phyloP scores from a whole-genome alignment of 2,113 vertebrate species.

The Hyaena hyaena region DNA sequence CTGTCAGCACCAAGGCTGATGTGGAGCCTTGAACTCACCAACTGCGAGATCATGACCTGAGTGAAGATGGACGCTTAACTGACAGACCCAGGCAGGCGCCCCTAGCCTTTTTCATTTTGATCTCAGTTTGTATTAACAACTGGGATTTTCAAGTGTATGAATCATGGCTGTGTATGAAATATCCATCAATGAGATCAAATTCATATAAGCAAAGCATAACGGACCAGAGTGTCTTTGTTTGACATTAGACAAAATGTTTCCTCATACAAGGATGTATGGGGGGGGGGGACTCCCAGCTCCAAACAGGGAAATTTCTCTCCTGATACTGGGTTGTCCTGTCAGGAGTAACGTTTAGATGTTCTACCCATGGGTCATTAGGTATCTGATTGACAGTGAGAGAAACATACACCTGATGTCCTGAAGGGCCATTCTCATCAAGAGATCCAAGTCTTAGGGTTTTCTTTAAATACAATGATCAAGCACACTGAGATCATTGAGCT shows the following conservation, averaged over 20 bases:
- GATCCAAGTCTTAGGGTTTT: slow-evolving; percentile 96
- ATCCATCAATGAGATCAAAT: slow-evolving; percentile 90
- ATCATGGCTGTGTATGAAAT: slow-evolving; percentile 93
- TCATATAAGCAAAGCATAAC: slow-evolving; percentile 90
- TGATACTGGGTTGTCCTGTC: slow-evolving; percentile 91
- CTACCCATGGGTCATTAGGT: slow-evolving; percentile 91
- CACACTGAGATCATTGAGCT: slow-evolving; percentile 95
- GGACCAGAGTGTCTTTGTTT: slow-evolving; percentile 93
- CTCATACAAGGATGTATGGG: slow-evolving; percentile 87
- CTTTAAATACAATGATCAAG: slow-evolving; percentile 94
- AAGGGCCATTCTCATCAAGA: slow-evolving; percentile 98
- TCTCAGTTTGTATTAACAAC: slow-evolving; percentile 88
- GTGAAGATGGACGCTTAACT: no score
- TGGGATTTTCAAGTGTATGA: slow-evolving; percentile 90
- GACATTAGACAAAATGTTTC: slow-evolving; percentile 92
- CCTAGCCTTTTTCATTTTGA: not conserved
- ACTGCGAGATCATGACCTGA: no score
- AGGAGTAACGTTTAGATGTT: slow-evolving; percentile 91
- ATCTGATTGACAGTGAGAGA: slow-evolving; percentile 97
- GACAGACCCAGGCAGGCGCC: no score
- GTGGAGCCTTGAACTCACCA: no score
- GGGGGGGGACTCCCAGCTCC: slow-evolving; percentile 89
- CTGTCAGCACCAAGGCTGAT: no score
- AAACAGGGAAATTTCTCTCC: slow-evolving; percentile 95
- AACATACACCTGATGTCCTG: slow-evolving; percentile 97